Evolutionary conservation across 2,888 invertebrate genomes (phyloP), one percentile per base, ranked within the genome.

Genomic region (Conops quadrifasciatus): DNA sequence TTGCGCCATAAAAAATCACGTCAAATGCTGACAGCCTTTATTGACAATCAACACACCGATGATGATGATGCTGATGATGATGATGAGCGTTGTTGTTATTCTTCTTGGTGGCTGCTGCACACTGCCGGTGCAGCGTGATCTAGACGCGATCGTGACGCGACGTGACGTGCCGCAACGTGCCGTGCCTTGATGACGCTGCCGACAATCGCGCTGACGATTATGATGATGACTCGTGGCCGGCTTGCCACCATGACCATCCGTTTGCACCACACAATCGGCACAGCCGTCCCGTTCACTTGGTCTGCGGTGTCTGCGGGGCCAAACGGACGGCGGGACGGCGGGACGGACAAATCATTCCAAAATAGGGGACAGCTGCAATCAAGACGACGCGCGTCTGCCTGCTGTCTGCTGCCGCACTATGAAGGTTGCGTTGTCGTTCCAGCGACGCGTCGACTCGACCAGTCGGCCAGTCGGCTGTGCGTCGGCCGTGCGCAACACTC

Each of bases 341-440:
- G 53, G 15, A 49, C 36, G 28, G 63, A n/a, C n/a, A n/a, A n/a
- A n/a, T n/a, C n/a, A n/a, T n/a, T 47, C 64, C 71, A 74, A 67
- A 71, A 75, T 78, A 71, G 74, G 76, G 77, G 75, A 73, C 78
- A 78, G 78, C 78, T 78, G 78, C 77, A 77, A 76, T 69, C 72
- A 73, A 70, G 72, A 68, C 71, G 45, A 26, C 36, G 51, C 51
- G 53, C n/a, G 53, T 53, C 24, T 60, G 62, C 49, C 16, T 28
- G 65, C 49, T 49, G 66, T 66, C 66, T 66, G 66, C 66, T 36
- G 53, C 21, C 53, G 51, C 13, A 51, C 65, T 66, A 66, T 66
- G 65, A 66, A 66, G 65, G 26, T 28, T 45, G 65, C 28, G 28
- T 53, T 36, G 56, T 45, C 58, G 56, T 67, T 36, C 16, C 1